Percentiles rank a stretch among this genome's conserved stretches.
Conservation (phyloP, 2,113 vertebrate genomes). For the Hemichromis elongatus region DNA sequence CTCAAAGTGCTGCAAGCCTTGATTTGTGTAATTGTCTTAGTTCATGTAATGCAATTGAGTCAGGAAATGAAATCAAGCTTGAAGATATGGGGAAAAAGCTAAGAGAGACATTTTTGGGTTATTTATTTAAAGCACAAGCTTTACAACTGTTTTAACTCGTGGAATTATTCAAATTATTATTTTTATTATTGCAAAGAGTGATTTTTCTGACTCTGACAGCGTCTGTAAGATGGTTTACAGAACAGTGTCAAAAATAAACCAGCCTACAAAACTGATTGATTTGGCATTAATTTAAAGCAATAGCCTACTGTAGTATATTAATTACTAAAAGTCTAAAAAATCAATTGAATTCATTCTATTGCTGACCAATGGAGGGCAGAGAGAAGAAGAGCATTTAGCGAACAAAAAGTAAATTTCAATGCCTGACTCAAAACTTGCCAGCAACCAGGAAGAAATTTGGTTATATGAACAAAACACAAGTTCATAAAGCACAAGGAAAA, state of each 20-base stretch:
- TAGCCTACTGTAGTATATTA: not conserved
- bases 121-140: not conserved
- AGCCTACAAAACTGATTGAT: not conserved
- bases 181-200: not conserved
- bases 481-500: not conserved
- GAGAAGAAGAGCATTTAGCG: not conserved
- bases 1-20: slow-evolving; percentile 5
- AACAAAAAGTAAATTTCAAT: not conserved
- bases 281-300: not conserved
- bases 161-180: not conserved
- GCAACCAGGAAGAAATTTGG: not conserved
- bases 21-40: slow-evolving; percentile 18
- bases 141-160: not conserved
- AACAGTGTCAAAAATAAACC: not conserved
- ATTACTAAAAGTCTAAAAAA: not conserved
- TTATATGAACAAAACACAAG: not conserved
- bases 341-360: not conserved
- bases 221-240: not conserved
- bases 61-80: not conserved
- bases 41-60: not conserved
- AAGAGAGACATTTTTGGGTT: not conserved
- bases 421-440: not conserved
- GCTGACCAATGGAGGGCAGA: not conserved
- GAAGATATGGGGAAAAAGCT: not conserved
- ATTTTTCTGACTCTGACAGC: not conserved